Evolutionary conservation across 2,113 vertebrate species (phyloP).

Genomic region (Hippocampus comes): DNA sequence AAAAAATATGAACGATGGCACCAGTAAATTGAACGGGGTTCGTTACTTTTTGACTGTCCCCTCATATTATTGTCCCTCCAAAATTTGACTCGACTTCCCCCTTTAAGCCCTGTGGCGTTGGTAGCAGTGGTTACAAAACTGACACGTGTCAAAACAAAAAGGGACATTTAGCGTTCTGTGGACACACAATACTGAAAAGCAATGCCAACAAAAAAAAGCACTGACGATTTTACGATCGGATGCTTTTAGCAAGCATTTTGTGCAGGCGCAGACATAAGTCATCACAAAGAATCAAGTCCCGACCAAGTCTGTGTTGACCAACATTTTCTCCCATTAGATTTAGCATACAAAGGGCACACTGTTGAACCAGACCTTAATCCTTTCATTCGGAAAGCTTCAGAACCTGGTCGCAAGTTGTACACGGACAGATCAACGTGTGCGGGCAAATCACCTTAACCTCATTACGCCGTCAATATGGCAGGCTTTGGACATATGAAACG

Average conservation of each 20-base stretch:
- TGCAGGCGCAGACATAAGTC: not conserved
- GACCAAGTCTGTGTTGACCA: constrained; percentile 20
- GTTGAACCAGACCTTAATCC: constrained; percentile 33
- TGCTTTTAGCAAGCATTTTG: too few relatives aligned
- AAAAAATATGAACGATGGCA: too few relatives aligned
- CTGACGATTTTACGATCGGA: too few relatives aligned
- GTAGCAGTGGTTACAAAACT: not conserved
- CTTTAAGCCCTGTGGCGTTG: too few relatives aligned
- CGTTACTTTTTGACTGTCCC: too few relatives aligned
- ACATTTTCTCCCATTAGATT: constrained; percentile 24
- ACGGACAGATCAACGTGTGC: constrained; percentile 23
- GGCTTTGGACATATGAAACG: constrained; percentile 3
- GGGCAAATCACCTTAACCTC: constrained; percentile 39
- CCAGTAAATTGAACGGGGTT: too few relatives aligned
- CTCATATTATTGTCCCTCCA: too few relatives aligned
- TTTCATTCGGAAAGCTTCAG: constrained; percentile 1
- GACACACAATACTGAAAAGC: not conserved
- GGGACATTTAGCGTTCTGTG: not conserved
- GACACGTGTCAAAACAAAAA: not conserved
- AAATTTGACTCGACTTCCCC: too few relatives aligned
- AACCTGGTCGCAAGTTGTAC: constrained; percentile 4
- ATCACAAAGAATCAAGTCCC: not conserved
- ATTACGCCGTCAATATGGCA: constrained; percentile 8
- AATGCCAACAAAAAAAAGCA: not conserved
- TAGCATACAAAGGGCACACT: not conserved